phyloP scores from a whole-genome alignment of 2,888 invertebrate genomes.

The Cheiracanthium punctorium region DNA sequence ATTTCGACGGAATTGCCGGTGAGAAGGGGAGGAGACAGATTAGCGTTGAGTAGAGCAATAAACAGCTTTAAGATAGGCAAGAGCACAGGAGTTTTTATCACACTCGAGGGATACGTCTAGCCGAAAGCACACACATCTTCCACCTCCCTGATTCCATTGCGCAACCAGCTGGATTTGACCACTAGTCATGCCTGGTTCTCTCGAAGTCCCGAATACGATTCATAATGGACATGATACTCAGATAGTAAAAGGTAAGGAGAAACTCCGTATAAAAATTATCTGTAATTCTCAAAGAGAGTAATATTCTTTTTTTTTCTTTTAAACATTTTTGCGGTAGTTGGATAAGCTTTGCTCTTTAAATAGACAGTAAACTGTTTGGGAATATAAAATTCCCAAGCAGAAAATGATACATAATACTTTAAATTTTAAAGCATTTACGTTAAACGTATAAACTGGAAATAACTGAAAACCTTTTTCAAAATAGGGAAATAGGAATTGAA shows the following conservation, averaged over 20 bases:
- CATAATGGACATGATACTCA: background rate
- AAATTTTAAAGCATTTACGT: too few species aligned
- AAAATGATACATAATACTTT: too few species aligned
- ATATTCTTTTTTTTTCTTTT: background rate
- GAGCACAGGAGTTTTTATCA: background rate
- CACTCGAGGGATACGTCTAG: background rate
- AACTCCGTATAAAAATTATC: too few species aligned
- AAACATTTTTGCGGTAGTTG: too few species aligned
- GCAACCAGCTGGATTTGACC: background rate
- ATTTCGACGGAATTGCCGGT: slow-evolving; percentile 25
- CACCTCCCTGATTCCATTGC: background rate
- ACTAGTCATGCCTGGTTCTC: background rate
- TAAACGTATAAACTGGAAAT: too few species aligned
- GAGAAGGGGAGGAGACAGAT: slow-evolving; percentile 14
- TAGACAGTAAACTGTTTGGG: too few species aligned
- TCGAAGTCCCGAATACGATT: background rate
- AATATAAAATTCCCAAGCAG: too few species aligned
- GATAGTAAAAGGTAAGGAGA: background rate
- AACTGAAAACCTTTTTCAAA: too few species aligned
- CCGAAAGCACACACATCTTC: background rate
- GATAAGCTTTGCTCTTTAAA: too few species aligned
- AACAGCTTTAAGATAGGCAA: background rate
- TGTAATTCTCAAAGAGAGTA: background rate
- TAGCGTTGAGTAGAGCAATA: background rate
- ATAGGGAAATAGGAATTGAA: too few species aligned